phyloP scores from a whole-genome alignment of 2,797 vertebrate genomes.

The Mareca penelope region DNA sequence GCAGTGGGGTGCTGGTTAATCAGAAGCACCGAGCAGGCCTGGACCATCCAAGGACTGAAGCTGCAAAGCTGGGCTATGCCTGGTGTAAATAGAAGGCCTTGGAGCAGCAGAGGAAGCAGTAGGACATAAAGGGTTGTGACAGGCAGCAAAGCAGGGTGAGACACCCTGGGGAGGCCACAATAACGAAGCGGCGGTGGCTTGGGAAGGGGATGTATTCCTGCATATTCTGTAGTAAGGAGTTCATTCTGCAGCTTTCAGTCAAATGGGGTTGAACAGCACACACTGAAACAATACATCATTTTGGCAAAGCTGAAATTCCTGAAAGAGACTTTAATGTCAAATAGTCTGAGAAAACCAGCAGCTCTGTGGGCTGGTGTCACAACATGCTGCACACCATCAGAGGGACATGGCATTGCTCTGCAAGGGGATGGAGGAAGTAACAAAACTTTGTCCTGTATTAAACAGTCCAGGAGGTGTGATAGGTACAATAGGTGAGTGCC shows the following conservation, averaged over 20 bases:
- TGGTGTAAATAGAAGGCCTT: rapidly evolving
- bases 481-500: rapidly evolving
- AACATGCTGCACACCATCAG: background rate
- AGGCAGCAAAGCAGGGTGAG: background rate
- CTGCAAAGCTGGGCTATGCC: background rate
- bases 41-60: background rate
- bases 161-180: rapidly evolving
- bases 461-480: rapidly evolving
- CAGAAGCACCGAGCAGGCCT: rapidly evolving
- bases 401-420: rapidly evolving
- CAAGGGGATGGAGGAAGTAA: background rate
- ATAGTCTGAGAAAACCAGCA: background rate
- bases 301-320: background rate
- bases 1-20: rapidly evolving
- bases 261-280: rapidly evolving
- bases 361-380: too few relatives aligned
- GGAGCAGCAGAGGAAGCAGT: background rate
- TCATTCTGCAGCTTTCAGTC: background rate
- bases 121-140: background rate
- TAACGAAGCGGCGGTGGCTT: background rate
- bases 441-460: background rate
- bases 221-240: background rate
- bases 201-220: background rate
- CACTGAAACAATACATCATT: background rate
- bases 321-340: background rate